Evolutionary conservation across 1,140 invertebrate species (phyloP).

Genomic region (Caenorhabditis brenneri): DNA sequence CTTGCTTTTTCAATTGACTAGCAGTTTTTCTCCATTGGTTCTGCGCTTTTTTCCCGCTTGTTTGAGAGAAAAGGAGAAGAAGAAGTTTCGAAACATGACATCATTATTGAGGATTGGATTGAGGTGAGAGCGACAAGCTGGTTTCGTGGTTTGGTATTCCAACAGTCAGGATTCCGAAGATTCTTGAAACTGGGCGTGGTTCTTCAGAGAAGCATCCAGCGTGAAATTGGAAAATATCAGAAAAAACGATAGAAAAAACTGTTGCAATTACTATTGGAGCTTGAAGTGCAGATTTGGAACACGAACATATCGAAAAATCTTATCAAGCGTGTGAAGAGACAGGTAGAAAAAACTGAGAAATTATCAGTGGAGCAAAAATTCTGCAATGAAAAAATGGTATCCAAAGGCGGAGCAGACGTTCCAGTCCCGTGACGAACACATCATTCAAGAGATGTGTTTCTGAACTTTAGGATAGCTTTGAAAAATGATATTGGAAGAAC

Average conservation of each 20-base stretch:
- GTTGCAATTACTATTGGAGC: background rate
- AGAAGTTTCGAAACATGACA: slow-evolving; percentile 35
- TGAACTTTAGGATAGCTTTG: too few species aligned
- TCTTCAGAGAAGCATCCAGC: background rate
- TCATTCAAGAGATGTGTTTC: too few species aligned
- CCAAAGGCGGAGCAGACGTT: too few species aligned
- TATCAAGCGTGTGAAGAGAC: background rate
- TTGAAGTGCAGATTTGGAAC: background rate
- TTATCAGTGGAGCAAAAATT: slow-evolving; percentile 5
- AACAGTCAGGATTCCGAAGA: background rate
- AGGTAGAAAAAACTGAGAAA: background rate
- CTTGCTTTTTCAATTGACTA: slow-evolving; percentile 7
- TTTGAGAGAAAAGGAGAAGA: background rate
- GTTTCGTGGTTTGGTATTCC: background rate
- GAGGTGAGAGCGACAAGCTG: background rate
- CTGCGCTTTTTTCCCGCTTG: background rate
- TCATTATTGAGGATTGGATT: slow-evolving; percentile 3
- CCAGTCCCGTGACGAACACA: too few species aligned
- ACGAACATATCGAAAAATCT: background rate
- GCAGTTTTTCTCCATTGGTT: background rate
- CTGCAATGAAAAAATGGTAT: background rate
- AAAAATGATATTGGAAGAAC: too few species aligned
- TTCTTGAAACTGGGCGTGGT: too few species aligned
- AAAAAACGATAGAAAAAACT: background rate
- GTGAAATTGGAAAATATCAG: background rate